Evolutionary conservation across 2,888 invertebrate genomes (phyloP).

Genomic region (Leucania comma): DNA sequence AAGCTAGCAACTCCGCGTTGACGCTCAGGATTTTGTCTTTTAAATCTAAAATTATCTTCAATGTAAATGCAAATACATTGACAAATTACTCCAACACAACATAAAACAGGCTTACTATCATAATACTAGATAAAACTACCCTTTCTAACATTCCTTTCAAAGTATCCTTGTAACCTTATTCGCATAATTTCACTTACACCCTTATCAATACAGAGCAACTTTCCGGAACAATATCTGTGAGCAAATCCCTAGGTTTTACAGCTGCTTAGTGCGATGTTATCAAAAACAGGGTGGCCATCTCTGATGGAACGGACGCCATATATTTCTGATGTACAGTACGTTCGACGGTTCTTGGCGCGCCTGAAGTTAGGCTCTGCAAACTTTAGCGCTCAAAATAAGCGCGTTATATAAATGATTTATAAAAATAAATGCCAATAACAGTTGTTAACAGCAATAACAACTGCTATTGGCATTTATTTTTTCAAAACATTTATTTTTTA

Average conservation of each 20-base stretch:
- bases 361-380: too few species aligned
- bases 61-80: background rate
- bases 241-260: conserved; percentile 33
- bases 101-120: conserved; percentile 30
- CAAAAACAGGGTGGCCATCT: conserved; percentile 17
- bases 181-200: conserved; percentile 36
- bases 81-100: conserved; percentile 1
- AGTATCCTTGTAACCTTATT: conserved; percentile 24
- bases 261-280: conserved; percentile 38
- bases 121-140: conserved; percentile 34
- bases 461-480: too few species aligned
- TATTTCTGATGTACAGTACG: too few species aligned
- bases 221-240: conserved; percentile 24
- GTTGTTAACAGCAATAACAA: too few species aligned
- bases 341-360: too few species aligned
- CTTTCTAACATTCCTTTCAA: conserved; percentile 15
- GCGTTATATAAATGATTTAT: too few species aligned
- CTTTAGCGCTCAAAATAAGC: too few species aligned
- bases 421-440: too few species aligned
- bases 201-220: conserved; percentile 25
- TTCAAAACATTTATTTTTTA: too few species aligned
- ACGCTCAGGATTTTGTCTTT: too few species aligned
- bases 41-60: background rate
- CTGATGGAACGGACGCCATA: too few species aligned
- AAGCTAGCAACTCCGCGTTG: too few species aligned